A percentile compares a stretch with the other conserved stretches of the same genome.
These are phyloP conservation scores for Ptychoptera albimana DNA, from an alignment of 2,888 invertebrate genomes.

Conservation along the genomic window DNA sequence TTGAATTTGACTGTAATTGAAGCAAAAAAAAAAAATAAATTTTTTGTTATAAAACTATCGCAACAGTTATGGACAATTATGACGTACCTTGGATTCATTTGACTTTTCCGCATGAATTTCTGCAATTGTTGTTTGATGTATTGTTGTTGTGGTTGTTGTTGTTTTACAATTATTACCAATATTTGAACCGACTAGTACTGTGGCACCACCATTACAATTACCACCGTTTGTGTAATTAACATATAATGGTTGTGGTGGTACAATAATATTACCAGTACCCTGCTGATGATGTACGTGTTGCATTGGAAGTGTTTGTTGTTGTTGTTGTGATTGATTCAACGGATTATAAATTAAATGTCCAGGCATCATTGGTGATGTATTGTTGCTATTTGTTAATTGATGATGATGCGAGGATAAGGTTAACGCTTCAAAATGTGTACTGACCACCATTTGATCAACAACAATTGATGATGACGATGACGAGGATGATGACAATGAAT, in stretches of 20 bases:
- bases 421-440: slow-evolving; percentile 10
- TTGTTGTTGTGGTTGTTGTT: slow-evolving; percentile 8
- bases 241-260: slow-evolving; percentile 26
- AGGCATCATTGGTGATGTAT: slow-evolving; percentile 9
- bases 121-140: slow-evolving; percentile 41
- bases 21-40: slow-evolving; percentile 14
- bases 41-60: slow-evolving; percentile 76
- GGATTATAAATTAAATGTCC: neutral
- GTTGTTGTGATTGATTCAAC: slow-evolving; percentile 8
- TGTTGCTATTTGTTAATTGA: slow-evolving; percentile 11
- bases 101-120: slow-evolving; percentile 37
- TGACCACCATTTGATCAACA: slow-evolving; percentile 11
- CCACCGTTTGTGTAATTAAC: slow-evolving; percentile 24
- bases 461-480: slow-evolving; percentile 5
- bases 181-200: neutral
- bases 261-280: neutral
- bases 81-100: slow-evolving; percentile 26
- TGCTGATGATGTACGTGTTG: slow-evolving; percentile 8
- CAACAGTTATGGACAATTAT: slow-evolving; percentile 31
- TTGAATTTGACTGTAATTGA: slow-evolving; percentile 67
- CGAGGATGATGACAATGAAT: neutral
- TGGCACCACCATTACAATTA: neutral
- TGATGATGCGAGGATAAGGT: slow-evolving; percentile 14
- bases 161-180: too few relatives aligned
- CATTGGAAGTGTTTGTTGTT: slow-evolving; percentile 1